A percentile compares a stretch with the other conserved stretches of the same genome.
These are phyloP conservation scores for Dryadula phaetusa DNA, from an alignment of 2,888 invertebrate genomes.

Conservation along the genomic window DNA sequence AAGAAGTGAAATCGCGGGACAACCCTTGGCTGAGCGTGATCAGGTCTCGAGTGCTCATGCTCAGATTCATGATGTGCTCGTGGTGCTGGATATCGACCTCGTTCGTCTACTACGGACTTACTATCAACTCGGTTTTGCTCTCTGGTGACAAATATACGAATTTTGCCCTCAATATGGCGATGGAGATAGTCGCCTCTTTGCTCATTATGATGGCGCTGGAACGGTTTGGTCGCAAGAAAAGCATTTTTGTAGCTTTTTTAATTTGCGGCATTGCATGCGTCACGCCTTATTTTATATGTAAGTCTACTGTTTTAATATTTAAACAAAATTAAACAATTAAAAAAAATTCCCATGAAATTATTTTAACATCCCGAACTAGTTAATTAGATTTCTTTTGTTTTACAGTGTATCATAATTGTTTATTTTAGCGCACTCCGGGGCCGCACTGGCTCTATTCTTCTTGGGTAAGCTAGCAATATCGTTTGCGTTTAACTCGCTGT, in stretches of 20 bases:
- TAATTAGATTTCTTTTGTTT: too few species aligned
- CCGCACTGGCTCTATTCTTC: slow-evolving; percentile 78
- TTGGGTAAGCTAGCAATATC: slow-evolving; percentile 87
- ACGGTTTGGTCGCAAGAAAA: slow-evolving; percentile 68
- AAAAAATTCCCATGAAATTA: too few species aligned
- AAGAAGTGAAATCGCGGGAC: slow-evolving; percentile 34
- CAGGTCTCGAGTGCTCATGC: slow-evolving; percentile 62
- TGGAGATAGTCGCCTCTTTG: slow-evolving; percentile 77
- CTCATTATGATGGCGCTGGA: slow-evolving; percentile 77
- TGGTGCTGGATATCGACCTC: slow-evolving; percentile 90
- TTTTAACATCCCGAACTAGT: too few species aligned
- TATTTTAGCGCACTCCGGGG: slow-evolving; percentile 53
- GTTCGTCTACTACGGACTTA: slow-evolving; percentile 91
- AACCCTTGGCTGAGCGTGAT: slow-evolving; percentile 64
- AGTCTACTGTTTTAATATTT: slow-evolving; percentile 43
- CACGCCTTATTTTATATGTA: slow-evolving; percentile 66
- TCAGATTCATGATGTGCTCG: slow-evolving; percentile 61
- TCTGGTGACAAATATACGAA: slow-evolving; percentile 83
- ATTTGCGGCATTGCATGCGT: slow-evolving; percentile 70
- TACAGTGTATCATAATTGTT: too few species aligned
- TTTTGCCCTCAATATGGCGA: slow-evolving; percentile 83
- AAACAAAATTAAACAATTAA: too few species aligned
- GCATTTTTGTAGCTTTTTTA: slow-evolving; percentile 67
- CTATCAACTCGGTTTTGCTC: slow-evolving; percentile 89
- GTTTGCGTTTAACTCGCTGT: slow-evolving; percentile 87